Evolutionary conservation across 2,797 vertebrate genomes (phyloP).

Genomic region (Rachycentron canadum): DNA sequence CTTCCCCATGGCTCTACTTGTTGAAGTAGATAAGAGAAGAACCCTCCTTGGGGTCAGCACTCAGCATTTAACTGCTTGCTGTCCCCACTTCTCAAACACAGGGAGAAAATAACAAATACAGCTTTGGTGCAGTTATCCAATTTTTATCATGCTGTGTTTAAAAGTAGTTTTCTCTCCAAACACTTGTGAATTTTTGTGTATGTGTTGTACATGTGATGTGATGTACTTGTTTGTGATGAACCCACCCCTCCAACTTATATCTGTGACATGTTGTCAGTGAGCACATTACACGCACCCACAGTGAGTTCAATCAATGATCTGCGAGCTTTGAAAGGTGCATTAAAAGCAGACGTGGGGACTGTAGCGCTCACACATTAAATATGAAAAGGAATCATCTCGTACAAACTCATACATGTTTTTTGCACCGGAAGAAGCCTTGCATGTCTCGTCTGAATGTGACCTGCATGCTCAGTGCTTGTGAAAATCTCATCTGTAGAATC

Average conservation of each 20-base stretch:
- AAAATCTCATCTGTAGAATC: slow-evolving; percentile 1
- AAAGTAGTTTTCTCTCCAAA: background rate
- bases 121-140: background rate
- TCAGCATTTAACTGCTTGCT: slow-evolving; percentile 5
- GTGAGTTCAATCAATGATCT: slow-evolving; percentile 11
- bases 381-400: slow-evolving; percentile 8
- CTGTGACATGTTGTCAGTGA: slow-evolving; percentile 25
- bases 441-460: slow-evolving; percentile 24
- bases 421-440: background rate
- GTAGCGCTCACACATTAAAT: slow-evolving; percentile 16
- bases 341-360: slow-evolving; percentile 15
- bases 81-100: background rate
- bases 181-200: background rate
- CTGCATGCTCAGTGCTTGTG: background rate
- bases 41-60: background rate
- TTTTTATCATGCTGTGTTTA: slow-evolving; percentile 1
- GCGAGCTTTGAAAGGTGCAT: slow-evolving; percentile 33
- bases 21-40: slow-evolving; percentile 4
- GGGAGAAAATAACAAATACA: background rate
- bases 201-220: slow-evolving; percentile 5
- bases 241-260: background rate
- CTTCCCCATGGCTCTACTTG: background rate
- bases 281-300: slow-evolving; percentile 12
- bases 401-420: background rate
- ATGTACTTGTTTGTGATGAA: slow-evolving; percentile 26